Percentiles rank a stretch among this genome's conserved stretches.
Evolutionary conservation across 2,113 vertebrate genomes (phyloP).

Genomic region (Calyptommatus sinebrachiatus): DNA sequence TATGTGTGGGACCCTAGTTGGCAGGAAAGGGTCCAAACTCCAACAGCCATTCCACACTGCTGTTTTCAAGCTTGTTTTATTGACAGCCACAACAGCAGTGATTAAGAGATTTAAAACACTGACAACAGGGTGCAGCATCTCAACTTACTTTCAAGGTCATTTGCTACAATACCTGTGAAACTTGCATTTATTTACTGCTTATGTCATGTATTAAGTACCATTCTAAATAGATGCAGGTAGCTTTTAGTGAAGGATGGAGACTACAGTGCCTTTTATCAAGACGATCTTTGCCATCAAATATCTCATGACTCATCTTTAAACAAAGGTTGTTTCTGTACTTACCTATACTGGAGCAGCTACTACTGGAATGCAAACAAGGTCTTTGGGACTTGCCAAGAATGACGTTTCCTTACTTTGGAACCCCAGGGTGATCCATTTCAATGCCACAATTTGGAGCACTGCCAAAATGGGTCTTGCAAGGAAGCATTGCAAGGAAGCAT

Average conservation of each 20-base stretch:
- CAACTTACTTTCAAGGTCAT: not conserved
- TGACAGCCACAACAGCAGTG: no score
- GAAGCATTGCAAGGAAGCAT: no score
- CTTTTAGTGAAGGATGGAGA: not conserved
- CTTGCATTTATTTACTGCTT: no score
- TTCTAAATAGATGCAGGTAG: not conserved
- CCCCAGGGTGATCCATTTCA: no score
- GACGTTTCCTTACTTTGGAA: no score
- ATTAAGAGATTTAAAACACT: no score
- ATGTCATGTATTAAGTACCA: not conserved
- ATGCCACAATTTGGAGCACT: no score
- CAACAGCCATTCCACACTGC: not conserved
- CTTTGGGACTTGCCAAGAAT: no score
- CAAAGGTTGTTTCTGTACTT: not conserved
- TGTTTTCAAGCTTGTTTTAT: not conserved
- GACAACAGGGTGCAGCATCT: rapidly evolving
- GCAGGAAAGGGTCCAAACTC: not conserved
- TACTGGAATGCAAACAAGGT: no score
- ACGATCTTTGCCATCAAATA: not conserved
- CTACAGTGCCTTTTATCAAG: not conserved
- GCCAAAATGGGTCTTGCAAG: no score
- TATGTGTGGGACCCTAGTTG: not conserved
- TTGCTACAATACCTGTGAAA: no score
- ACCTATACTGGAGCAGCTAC: no score
- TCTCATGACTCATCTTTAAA: not conserved